Percentiles rank a stretch among this genome's conserved stretches.
Evolutionary conservation across 2,888 invertebrate species (phyloP).

Genomic region (Tuberolachnus salignus): DNA sequence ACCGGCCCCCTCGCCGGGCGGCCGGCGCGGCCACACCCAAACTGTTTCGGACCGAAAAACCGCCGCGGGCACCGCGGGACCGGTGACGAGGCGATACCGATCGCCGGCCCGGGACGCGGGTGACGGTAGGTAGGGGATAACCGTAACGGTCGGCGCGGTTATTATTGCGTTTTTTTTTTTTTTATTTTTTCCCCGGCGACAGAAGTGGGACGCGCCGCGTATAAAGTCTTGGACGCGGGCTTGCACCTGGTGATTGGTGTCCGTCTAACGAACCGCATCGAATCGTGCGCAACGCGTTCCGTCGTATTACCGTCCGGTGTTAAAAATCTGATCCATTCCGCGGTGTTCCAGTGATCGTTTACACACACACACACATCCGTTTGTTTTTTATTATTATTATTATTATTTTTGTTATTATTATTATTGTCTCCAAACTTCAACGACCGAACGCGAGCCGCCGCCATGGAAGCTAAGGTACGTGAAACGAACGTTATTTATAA

Average conservation of each 20-base stretch:
- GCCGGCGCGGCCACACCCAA: constrained; percentile 47
- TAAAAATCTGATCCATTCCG: neutral
- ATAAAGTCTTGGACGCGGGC: constrained; percentile 45
- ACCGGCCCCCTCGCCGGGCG: constrained; percentile 51
- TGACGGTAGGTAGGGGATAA: constrained; percentile 15
- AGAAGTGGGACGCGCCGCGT: constrained; percentile 45
- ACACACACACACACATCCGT: no score
- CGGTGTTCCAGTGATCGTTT: constrained; percentile 27
- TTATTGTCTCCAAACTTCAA: no score
- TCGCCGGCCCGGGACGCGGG: constrained; percentile 22
- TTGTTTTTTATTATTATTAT: no score
- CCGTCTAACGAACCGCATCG: constrained; percentile 54
- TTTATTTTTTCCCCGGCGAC: constrained; percentile 6
- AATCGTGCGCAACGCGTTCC: constrained; percentile 36
- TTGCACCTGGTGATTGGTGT: constrained; percentile 51
- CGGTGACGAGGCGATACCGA: constrained; percentile 50
- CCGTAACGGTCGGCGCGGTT: neutral
- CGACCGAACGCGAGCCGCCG: neutral
- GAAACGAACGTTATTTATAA: no score
- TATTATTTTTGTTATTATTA: neutral
- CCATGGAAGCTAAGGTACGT: constrained; percentile 46
- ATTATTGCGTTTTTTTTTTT: neutral
- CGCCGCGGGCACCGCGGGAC: constrained; percentile 19
- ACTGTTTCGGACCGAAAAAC: constrained; percentile 47
- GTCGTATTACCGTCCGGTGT: neutral